A percentile compares a stretch with the other conserved stretches of the same genome.
These are phyloP conservation scores for Pycnonotus jocosus DNA, from an alignment of 2,113 vertebrate species.

Conservation along the genomic window DNA sequence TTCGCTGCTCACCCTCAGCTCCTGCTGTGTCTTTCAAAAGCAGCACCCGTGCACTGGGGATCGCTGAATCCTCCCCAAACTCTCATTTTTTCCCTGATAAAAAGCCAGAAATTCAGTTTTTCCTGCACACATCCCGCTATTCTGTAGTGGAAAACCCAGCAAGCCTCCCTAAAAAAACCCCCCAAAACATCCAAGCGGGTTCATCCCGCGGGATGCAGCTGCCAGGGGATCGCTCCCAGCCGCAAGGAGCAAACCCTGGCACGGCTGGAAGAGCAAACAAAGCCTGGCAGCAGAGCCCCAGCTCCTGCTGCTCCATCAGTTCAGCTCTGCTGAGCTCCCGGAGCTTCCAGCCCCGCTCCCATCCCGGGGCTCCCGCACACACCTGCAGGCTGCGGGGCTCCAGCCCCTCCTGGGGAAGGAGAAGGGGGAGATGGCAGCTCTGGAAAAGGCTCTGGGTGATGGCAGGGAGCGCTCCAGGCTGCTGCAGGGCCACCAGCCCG, in stretches of 20 bases:
- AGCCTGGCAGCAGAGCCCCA: background rate
- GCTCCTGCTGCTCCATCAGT: background rate
- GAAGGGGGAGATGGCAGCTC: background rate
- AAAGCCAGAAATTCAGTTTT: background rate
- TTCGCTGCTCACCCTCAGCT: background rate
- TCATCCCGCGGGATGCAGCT: background rate
- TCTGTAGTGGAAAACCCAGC: background rate
- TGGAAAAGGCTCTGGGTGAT: background rate
- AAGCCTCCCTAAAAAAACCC: background rate
- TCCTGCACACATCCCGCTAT: rapidly evolving
- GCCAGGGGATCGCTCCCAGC: background rate
- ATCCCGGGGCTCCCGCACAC: background rate
- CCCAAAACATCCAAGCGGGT: no score
- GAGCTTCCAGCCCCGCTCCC: background rate
- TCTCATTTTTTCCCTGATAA: background rate
- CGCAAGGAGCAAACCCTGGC: background rate
- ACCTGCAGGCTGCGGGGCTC: background rate
- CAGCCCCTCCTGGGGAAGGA: background rate
- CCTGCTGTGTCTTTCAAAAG: background rate
- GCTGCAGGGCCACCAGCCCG: background rate
- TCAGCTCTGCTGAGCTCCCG: background rate
- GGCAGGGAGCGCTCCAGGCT: background rate
- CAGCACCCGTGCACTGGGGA: rapidly evolving
- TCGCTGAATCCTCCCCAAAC: background rate
- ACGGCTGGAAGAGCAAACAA: background rate